Percentiles rank a stretch among this genome's conserved stretches.
phyloP scores from a whole-genome alignment of 2,797 vertebrate genomes.

The Hippopotamyrus pictus region DNA sequence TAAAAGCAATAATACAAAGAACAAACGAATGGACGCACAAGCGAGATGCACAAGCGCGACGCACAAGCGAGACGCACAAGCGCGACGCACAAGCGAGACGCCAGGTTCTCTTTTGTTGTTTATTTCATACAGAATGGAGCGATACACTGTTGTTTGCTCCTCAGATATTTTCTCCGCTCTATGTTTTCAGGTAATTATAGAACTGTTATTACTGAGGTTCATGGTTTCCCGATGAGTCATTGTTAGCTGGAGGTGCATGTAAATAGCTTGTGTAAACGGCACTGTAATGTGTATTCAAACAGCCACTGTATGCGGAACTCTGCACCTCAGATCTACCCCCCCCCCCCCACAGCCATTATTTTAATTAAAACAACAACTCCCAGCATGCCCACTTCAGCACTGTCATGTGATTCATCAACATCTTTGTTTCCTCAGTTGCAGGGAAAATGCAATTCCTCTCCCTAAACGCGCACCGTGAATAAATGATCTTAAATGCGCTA shows the following conservation, averaged over 20 bases:
- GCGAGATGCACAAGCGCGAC: too few relatives aligned
- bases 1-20: not conserved
- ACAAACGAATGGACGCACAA: not conserved
- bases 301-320: not conserved
- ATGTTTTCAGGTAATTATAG: not conserved
- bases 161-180: not conserved
- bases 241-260: not conserved
- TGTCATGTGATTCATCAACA: not conserved
- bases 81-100: too few relatives aligned
- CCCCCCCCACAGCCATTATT: not conserved
- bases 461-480: not conserved
- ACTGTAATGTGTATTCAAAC: not conserved
- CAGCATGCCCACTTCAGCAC: not conserved
- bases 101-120: not conserved
- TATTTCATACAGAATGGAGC: not conserved
- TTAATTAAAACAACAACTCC: not conserved
- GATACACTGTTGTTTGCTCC: not conserved
- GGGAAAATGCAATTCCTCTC: not conserved
- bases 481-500: not conserved
- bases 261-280: not conserved
- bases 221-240: not conserved
- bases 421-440: not conserved
- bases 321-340: not conserved
- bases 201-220: not conserved
- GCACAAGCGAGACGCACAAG: too few relatives aligned